phyloP scores from a whole-genome alignment of 2,797 vertebrate species.

The Loris lydekkerianus region DNA sequence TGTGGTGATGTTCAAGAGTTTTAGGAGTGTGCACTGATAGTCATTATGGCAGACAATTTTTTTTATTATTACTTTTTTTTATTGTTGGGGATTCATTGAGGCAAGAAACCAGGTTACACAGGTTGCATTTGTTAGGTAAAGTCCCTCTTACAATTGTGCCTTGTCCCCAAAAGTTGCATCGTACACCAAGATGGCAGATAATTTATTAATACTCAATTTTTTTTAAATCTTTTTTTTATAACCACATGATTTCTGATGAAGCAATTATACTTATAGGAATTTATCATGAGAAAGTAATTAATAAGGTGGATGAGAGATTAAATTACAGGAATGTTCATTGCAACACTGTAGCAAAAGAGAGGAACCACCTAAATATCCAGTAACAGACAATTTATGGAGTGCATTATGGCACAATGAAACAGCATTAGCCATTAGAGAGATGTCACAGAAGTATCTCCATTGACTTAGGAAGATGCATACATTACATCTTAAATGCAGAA shows the following conservation, averaged over 20 bases:
- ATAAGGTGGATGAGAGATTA: background rate
- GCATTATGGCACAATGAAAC: background rate
- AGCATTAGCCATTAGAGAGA: background rate
- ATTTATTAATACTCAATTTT: background rate
- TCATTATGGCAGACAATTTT: background rate
- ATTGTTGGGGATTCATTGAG: too few relatives aligned
- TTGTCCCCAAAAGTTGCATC: too few relatives aligned
- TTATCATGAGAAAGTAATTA: constrained; percentile 25
- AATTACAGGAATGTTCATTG: background rate
- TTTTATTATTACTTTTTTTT: background rate
- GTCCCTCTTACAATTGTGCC: too few relatives aligned
- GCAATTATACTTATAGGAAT: constrained; percentile 8
- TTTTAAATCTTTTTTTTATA: constrained; percentile 14
- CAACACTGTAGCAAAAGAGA: background rate
- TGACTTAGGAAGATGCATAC: background rate
- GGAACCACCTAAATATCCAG: background rate
- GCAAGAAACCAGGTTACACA: too few relatives aligned
- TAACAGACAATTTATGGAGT: background rate
- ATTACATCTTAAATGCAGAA: constrained; percentile 13
- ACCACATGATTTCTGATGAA: background rate
- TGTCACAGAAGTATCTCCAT: background rate
- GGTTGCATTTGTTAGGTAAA: too few relatives aligned
- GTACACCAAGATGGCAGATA: too few relatives aligned
- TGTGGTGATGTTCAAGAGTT: background rate
- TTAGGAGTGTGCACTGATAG: background rate